Conservation (phyloP, 53 echinoderm and acorn worm species). For the Temnopleurus reevesii region DNA sequence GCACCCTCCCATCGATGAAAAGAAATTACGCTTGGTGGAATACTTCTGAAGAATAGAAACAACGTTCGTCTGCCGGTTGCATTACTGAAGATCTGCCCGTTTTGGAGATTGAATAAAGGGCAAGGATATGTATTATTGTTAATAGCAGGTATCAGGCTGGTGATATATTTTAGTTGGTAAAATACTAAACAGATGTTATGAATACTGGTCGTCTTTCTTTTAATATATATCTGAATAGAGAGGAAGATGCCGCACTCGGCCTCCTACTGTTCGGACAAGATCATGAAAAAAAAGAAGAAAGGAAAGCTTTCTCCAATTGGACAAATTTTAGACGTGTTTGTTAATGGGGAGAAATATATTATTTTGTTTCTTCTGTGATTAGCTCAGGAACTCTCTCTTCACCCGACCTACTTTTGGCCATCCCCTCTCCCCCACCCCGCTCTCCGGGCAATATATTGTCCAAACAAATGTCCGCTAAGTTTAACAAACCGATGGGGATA, state of each 20-base stretch:
- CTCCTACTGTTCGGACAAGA: not conserved
- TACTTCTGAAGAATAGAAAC: not conserved
- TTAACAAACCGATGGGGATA: no score
- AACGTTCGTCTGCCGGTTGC: not conserved
- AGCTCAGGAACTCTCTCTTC: not conserved
- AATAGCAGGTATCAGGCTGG: not conserved
- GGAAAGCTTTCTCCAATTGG: not conserved
- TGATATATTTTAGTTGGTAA: conserved; percentile 3
- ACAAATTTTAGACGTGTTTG: not conserved
- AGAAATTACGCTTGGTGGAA: not conserved
- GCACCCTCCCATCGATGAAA: not conserved
- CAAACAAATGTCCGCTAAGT: no score
- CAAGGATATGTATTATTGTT: not conserved
- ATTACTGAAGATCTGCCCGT: not conserved
- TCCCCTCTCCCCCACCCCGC: not conserved
- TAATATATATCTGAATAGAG: not conserved
- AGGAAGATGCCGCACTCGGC: not conserved
- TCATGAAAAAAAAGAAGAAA: no score
- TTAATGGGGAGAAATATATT: not conserved
- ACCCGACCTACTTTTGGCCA: not conserved
- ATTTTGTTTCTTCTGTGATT: not conserved
- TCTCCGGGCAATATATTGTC: no score
- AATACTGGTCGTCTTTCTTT: not conserved
- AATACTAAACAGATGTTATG: conserved; percentile 2
- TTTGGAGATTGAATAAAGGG: not conserved